phyloP scores from a whole-genome alignment of 2,888 invertebrate species.

The Tetragonisca angustula region DNA sequence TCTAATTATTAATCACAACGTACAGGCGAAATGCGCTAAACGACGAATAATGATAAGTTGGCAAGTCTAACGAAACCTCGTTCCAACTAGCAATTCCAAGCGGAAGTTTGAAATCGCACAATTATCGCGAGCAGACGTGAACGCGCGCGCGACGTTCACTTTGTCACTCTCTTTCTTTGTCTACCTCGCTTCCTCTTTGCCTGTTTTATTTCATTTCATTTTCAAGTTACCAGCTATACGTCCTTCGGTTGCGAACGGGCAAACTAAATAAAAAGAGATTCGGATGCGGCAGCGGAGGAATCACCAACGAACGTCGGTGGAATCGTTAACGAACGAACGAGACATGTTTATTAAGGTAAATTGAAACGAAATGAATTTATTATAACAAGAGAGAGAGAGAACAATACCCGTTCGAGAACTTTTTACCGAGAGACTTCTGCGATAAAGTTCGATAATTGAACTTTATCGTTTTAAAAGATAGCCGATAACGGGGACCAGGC shows the following conservation, averaged over 20 bases:
- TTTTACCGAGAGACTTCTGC: not conserved
- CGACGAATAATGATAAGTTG: not conserved
- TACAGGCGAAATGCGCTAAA: not conserved
- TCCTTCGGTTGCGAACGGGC: not conserved
- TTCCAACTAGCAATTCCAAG: not conserved
- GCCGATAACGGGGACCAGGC: not conserved
- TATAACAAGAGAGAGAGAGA: not conserved
- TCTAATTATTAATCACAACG: not conserved
- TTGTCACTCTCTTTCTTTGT: not conserved
- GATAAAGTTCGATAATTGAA: not conserved
- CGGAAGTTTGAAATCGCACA: not conserved
- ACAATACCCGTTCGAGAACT: not conserved
- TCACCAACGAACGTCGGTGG: too few species aligned
- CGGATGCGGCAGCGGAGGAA: not conserved
- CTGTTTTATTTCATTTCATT: not conserved
- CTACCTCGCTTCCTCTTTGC: not conserved
- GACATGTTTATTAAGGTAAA: not conserved
- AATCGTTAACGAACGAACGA: not conserved
- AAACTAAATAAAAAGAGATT: not conserved
- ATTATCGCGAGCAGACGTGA: not conserved
- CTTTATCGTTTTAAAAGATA: constrained; percentile 5
- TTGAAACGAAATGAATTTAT: not conserved
- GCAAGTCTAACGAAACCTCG: not conserved
- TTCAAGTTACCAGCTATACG: not conserved
- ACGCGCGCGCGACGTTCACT: not conserved